Evolutionary conservation across 92 coral and sea anemone genomes (phyloP).

Genomic region (Palythoa grandiflora): DNA sequence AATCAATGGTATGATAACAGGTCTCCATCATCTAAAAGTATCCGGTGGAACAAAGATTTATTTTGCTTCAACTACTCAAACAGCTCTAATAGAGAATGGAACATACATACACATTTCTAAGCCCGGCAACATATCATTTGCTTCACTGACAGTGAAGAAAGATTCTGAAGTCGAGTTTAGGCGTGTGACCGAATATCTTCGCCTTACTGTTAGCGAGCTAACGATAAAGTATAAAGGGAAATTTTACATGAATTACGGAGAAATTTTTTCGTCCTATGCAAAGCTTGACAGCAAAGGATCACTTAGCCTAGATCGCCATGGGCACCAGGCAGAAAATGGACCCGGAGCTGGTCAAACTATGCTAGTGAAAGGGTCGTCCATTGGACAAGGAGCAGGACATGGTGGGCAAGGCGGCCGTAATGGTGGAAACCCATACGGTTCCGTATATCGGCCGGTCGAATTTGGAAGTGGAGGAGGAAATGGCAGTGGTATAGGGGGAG

Average conservation of each 20-base stretch:
- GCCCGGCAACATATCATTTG: conserved; percentile 74
- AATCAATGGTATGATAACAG: conserved; percentile 69
- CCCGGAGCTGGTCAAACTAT: conserved; percentile 69
- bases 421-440: conserved; percentile 74
- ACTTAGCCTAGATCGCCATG: conserved; percentile 55
- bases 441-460: conserved; percentile 59
- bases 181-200: conserved; percentile 58
- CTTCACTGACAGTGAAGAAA: conserved; percentile 62
- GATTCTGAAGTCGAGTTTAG: conserved; percentile 62
- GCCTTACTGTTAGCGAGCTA: conserved; percentile 61
- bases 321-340: conserved; percentile 62
- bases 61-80: conserved; percentile 68
- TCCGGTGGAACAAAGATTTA: conserved; percentile 59
- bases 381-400: conserved; percentile 75
- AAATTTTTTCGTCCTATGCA: conserved; percentile 70
- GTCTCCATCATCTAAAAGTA: conserved; percentile 63
- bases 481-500: conserved; percentile 68
- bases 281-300: conserved; percentile 68
- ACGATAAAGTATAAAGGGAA: conserved; percentile 60
- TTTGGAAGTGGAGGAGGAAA: conserved; percentile 80
- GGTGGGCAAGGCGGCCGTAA: conserved; percentile 72
- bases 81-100: conserved; percentile 69
- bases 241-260: conserved; percentile 68
- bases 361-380: conserved; percentile 8
- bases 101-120: conserved; percentile 60